Evolutionary conservation across 2,888 invertebrate species (phyloP).

Genomic region (Catocala fraxini): DNA sequence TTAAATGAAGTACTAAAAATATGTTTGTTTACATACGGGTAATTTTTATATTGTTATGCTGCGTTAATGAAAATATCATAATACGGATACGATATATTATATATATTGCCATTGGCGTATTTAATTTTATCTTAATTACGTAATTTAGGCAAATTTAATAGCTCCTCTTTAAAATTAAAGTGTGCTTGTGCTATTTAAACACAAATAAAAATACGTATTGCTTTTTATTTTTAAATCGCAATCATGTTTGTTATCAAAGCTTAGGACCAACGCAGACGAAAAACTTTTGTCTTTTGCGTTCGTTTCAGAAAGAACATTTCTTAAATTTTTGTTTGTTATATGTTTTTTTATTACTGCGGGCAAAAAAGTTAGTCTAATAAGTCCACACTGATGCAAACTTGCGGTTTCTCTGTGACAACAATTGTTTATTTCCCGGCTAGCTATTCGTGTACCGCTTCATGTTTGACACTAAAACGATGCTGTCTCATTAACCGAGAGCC

Average conservation of each 20-base stretch:
- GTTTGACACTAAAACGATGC: conserved; percentile 77
- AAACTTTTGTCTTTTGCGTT: background rate
- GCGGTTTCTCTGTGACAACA: conserved; percentile 1
- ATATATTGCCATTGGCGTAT: background rate
- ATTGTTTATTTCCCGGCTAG: conserved; percentile 14
- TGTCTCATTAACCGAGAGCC: conserved; percentile 81
- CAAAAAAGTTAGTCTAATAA: too few relatives aligned
- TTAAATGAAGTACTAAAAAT: conserved; percentile 1
- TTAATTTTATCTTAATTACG: too few relatives aligned
- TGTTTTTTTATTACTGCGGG: too few relatives aligned
- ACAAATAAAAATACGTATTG: too few relatives aligned
- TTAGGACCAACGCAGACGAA: background rate
- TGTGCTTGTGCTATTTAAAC: too few relatives aligned
- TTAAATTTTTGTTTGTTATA: too few relatives aligned
- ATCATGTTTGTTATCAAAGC: too few relatives aligned
- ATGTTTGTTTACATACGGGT: too few relatives aligned
- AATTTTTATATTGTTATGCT: background rate
- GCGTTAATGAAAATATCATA: background rate
- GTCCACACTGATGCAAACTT: too few relatives aligned
- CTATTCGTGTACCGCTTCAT: conserved; percentile 62
- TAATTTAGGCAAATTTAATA: too few relatives aligned
- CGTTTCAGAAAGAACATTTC: background rate
- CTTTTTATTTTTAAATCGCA: too few relatives aligned
- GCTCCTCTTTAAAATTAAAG: too few relatives aligned
- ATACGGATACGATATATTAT: background rate